Evolutionary conservation across 2,888 invertebrate genomes (phyloP).

Genomic region (Epinotia ramella): DNA sequence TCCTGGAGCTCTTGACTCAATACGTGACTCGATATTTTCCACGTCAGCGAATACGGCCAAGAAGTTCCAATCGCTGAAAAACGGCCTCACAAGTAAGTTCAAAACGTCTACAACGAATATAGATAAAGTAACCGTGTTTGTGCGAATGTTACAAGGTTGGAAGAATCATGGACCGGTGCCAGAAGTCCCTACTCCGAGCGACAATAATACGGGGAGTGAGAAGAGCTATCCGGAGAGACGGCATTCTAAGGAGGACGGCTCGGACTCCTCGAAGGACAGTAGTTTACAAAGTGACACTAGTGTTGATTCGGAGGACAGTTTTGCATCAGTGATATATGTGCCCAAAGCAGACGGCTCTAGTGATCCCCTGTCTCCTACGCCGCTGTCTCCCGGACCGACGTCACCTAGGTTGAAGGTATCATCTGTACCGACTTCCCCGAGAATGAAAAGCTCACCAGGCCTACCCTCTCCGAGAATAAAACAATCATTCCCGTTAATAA

Average conservation of each 20-base stretch:
- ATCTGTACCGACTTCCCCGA: slow-evolving; percentile 92
- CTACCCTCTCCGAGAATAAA: slow-evolving; percentile 88
- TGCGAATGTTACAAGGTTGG: slow-evolving; percentile 93
- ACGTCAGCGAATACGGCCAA: slow-evolving; percentile 89
- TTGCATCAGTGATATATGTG: slow-evolving; percentile 96
- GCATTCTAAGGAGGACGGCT: slow-evolving; percentile 94
- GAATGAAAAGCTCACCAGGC: slow-evolving; percentile 89
- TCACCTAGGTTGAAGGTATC: slow-evolving; percentile 87
- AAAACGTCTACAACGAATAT: slow-evolving; percentile 93
- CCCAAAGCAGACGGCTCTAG: slow-evolving; percentile 90
- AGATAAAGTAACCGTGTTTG: slow-evolving; percentile 94
- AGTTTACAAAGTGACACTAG: slow-evolving; percentile 97
- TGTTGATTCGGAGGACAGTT: slow-evolving; percentile 97
- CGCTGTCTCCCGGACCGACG: slow-evolving; percentile 86
- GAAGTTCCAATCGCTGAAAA: slow-evolving; percentile 91
- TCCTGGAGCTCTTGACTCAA: slow-evolving; percentile 87
- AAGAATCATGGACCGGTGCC: slow-evolving; percentile 85
- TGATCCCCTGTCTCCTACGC: slow-evolving; percentile 86
- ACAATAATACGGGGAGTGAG: slow-evolving; percentile 76
- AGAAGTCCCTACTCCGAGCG: slow-evolving; percentile 77
- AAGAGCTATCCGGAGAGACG: slow-evolving; percentile 87
- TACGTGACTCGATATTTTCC: slow-evolving; percentile 90
- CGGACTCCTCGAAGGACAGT: slow-evolving; percentile 94
- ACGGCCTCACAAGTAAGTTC: slow-evolving; percentile 93
- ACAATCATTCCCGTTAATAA: slow-evolving; percentile 86